phyloP scores from a whole-genome alignment of 2,797 vertebrate species.

The Pseudomugil gertrudae region DNA sequence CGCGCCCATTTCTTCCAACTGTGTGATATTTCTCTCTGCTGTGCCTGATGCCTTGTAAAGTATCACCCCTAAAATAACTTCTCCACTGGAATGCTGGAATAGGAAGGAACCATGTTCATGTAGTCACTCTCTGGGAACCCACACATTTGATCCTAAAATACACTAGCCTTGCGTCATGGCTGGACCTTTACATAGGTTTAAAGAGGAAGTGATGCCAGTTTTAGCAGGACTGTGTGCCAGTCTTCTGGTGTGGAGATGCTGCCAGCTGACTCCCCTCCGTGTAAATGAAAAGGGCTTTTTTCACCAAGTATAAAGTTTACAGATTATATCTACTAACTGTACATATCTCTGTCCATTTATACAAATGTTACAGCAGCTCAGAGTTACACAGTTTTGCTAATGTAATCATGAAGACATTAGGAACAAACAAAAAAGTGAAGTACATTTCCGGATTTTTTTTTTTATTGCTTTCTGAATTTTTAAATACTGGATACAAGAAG shows the following conservation, averaged over 20 bases:
- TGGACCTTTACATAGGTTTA: slow-evolving; percentile 62
- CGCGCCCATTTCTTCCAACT: slow-evolving; percentile 59
- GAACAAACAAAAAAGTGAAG: background rate
- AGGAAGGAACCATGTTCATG: slow-evolving; percentile 76
- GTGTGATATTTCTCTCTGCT: slow-evolving; percentile 64
- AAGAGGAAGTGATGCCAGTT: slow-evolving; percentile 62
- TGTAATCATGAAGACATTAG: background rate
- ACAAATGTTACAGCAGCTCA: background rate
- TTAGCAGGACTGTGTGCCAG: slow-evolving; percentile 65
- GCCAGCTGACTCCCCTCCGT: slow-evolving; percentile 69
- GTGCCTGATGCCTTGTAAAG: slow-evolving; percentile 67
- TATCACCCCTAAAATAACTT: slow-evolving; percentile 76
- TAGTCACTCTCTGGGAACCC: slow-evolving; percentile 69
- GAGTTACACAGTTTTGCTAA: background rate
- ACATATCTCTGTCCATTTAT: background rate
- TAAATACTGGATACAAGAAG: background rate
- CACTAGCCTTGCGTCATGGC: slow-evolving; percentile 74
- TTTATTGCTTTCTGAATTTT: slow-evolving; percentile 3
- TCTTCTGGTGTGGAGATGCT: slow-evolving; percentile 63
- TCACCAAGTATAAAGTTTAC: slow-evolving; percentile 30
- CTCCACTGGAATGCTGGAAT: slow-evolving; percentile 73
- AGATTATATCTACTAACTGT: slow-evolving; percentile 21
- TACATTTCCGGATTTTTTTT: background rate
- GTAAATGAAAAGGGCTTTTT: slow-evolving; percentile 63
- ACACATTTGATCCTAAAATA: slow-evolving; percentile 78